Base-by-base conservation (phyloP, 2,888 invertebrate species). In the Reticulitermes lucifugus region DNA sequence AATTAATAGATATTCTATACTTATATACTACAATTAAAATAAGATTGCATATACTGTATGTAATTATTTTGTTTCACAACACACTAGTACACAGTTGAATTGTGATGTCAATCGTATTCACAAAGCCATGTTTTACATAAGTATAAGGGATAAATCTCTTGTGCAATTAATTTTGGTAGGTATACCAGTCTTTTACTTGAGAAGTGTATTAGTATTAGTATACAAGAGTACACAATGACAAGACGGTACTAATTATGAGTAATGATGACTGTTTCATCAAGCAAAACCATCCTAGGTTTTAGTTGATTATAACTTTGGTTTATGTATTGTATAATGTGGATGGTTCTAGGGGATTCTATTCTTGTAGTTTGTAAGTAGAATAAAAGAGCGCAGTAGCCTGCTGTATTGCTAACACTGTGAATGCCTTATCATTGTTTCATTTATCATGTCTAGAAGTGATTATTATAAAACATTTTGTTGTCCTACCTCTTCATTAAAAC, bases 1-100 rank as follows among this genome's bases (percentile, higher is more conserved):
- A 90, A 90, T 90, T 89, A 81, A 90, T 90, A 91, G 90, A 90
- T 90, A 85, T 85, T 85, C 81, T 82, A 85, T 85, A 85, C 59
- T 85, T 84, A 80, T 84, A 84, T 84, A 84, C 71, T 84, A 84
- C 60, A 43, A 84, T 84, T 84, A 79, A 84, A 70, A 75, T 84
- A 84, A 77, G 84, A 84, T 60, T 77, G 73, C 77, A 84, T 77
- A 84, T 77, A 29, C 77, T 84, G 82, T 59, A 70, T 84, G 84
- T 84, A 77, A 75, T 79, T 84, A 84, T 79, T 84, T 84, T 84
- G 84, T 60, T 77, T 60, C 83, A 83, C 83, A 83, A 71, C 70
- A 83, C 83, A 70, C 83, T 83, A 83, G 83, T 60, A 25, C 55
- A 83, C 83, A 83, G 75, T 83, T 81, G 65, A 65, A 65, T n/a